Conservation (phyloP, 2,113 vertebrate species). For the Syngnathus scovelli region DNA sequence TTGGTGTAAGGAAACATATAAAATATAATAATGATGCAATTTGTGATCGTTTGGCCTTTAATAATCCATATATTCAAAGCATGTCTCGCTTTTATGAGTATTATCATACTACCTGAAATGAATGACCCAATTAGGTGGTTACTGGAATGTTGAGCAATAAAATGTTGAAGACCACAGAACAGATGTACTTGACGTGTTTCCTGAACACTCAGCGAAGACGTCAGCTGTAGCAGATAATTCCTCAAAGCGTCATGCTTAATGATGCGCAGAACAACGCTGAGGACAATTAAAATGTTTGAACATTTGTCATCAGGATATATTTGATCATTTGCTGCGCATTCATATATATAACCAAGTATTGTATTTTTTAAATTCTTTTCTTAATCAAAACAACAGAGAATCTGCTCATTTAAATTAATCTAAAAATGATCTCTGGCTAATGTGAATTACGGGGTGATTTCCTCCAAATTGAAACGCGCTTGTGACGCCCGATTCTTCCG, state of each 20-base stretch:
- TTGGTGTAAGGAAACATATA: no score
- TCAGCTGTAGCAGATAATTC: background rate
- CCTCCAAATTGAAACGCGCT: slow-evolving; percentile 53
- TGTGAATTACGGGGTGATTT: slow-evolving; percentile 45
- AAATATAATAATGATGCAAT: no score
- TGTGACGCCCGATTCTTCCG: slow-evolving; percentile 32
- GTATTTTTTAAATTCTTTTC: no score
- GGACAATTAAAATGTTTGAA: no score
- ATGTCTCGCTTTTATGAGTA: background rate
- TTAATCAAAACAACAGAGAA: background rate
- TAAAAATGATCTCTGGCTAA: slow-evolving; percentile 20
- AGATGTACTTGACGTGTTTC: background rate
- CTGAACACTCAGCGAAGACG: background rate
- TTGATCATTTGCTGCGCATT: no score
- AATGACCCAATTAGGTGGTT: background rate
- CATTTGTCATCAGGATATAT: no score
- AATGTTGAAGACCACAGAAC: background rate
- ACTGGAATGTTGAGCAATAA: background rate
- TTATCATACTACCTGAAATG: background rate
- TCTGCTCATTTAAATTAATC: background rate
- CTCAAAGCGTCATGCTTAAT: background rate
- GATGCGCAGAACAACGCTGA: background rate
- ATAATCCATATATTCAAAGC: background rate
- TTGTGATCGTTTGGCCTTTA: no score
- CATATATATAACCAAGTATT: no score